Evolutionary conservation across 2,888 invertebrate genomes (phyloP), one percentile per base, ranked within the genome.

Genomic region (Rhagonycha lutea): DNA sequence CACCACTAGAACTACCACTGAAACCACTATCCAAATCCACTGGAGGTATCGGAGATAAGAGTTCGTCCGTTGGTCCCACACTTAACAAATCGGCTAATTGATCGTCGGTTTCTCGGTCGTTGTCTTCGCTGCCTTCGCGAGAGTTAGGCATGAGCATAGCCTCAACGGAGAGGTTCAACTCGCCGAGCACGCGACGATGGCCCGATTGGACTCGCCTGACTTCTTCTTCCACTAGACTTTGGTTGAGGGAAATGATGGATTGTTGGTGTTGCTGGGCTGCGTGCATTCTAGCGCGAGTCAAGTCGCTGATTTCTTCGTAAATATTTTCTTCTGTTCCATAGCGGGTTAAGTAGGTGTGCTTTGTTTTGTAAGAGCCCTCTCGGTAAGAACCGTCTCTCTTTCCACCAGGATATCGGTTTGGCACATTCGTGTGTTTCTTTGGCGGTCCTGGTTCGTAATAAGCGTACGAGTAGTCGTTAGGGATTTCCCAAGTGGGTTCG

Each of bases 261-360:
- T 91, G 91, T 62, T 90, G 87, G 10, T 79, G 80, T 29, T 79
- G 70, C 74, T 78, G 61, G 12, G 78, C 76, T 24, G 76, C 78
- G 65, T 83, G 80, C 70, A 84, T 80, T 61, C 85, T 79, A 1
- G 85, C 82, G 70, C 84, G 79, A 0, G 84, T 88, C 26, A 93
- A 91, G 82, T 94, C 94, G 60, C 92, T 92, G 80, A 94, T 94
- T 89, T 94, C 94, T 86, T 94, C 94, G 86, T 94, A 94, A 85
- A 94, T 94, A 83, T 94, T 94, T 88, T 96, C 95, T 86, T 95
- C 95, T 61, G 95, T 95, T 62, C 95, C 95, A 83, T 95, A 95
- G 75, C 86, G 83, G 14, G 84, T 84, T 67, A 87, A 82, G 77
- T 86, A 86, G n/a, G 86, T 86, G 76, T 86, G 87, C 74, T 86